These are phyloP conservation scores for Steinernema carpocapsae DNA, from an alignment of 2,888 invertebrate species.

Conservation along the genomic window DNA sequence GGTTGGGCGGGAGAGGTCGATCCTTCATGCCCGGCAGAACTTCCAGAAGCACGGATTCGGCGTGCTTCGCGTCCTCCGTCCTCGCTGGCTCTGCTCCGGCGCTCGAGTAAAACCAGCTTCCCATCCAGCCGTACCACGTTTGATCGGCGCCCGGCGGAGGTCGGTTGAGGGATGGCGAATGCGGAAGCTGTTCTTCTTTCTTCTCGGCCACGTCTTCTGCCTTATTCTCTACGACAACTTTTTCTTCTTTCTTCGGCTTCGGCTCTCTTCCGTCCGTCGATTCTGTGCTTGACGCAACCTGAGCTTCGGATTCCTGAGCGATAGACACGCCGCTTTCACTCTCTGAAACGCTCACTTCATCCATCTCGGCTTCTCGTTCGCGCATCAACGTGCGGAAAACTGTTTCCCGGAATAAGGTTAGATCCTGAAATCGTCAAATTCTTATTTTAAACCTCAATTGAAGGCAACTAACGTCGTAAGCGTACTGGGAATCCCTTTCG, in stretches of 20 bases:
- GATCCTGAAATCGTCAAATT: constrained; percentile 51
- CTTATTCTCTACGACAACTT: no score
- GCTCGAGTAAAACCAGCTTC: constrained; percentile 55
- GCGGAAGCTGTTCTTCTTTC: background rate
- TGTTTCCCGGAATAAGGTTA: constrained; percentile 63
- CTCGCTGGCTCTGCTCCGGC: background rate
- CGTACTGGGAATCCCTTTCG: constrained; percentile 76
- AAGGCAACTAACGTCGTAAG: constrained; percentile 51
- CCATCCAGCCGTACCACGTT: constrained; percentile 62
- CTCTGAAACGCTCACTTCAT: constrained; percentile 18
- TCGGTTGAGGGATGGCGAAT: background rate
- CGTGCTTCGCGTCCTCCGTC: constrained; percentile 35
- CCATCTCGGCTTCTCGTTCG: constrained; percentile 51
- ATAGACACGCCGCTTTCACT: constrained; percentile 16
- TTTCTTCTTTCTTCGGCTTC: background rate
- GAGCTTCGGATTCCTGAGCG: background rate
- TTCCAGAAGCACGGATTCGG: constrained; percentile 42
- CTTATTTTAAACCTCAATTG: background rate
- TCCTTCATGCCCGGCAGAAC: constrained; percentile 44
- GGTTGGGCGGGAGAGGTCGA: constrained; percentile 45
- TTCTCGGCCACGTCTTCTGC: background rate
- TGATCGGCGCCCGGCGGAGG: background rate
- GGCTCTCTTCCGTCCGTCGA: background rate
- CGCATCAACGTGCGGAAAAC: constrained; percentile 58
- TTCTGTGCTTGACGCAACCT: no score